These are phyloP conservation scores for Stegastes partitus DNA, from an alignment of 2,113 vertebrate species.

Conservation along the genomic window DNA sequence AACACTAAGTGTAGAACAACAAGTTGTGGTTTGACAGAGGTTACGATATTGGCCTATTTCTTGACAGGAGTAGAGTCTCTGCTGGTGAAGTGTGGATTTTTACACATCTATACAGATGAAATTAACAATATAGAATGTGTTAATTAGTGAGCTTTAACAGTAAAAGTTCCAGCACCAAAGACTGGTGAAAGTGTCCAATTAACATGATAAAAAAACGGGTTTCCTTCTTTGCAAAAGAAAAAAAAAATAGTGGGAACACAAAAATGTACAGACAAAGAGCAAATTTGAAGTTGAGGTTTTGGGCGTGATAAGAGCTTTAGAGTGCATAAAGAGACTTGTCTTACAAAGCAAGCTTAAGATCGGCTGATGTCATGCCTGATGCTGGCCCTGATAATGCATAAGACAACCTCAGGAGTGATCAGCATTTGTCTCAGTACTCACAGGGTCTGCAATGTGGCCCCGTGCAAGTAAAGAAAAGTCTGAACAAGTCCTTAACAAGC, in stretches of 20 bases:
- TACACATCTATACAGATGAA: background rate
- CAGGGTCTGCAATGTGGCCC: background rate
- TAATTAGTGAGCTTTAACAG: slow-evolving; percentile 24
- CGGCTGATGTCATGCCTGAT: slow-evolving; percentile 11
- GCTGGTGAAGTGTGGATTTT: background rate
- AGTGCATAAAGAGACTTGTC: slow-evolving; percentile 34
- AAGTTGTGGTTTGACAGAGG: background rate
- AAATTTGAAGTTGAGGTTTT: slow-evolving; percentile 22
- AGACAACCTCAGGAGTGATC: slow-evolving; percentile 15
- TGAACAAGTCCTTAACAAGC: background rate
- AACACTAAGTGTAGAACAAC: background rate
- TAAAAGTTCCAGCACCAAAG: background rate
- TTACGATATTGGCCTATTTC: background rate
- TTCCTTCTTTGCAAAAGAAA: background rate
- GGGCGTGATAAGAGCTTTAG: slow-evolving; percentile 24
- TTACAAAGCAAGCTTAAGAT: slow-evolving; percentile 38
- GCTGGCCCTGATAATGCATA: slow-evolving; percentile 31
- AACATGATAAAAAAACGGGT: background rate
- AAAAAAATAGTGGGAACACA: background rate
- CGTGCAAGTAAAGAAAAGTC: background rate
- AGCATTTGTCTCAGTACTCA: slow-evolving; percentile 20
- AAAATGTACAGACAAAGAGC: slow-evolving; percentile 10
- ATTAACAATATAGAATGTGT: slow-evolving; percentile 2
- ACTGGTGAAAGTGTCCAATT: slow-evolving; percentile 19
- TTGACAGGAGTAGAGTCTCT: background rate